Evolutionary conservation across 2,888 invertebrate genomes (phyloP).

Genomic region (Adineta ricciae): DNA sequence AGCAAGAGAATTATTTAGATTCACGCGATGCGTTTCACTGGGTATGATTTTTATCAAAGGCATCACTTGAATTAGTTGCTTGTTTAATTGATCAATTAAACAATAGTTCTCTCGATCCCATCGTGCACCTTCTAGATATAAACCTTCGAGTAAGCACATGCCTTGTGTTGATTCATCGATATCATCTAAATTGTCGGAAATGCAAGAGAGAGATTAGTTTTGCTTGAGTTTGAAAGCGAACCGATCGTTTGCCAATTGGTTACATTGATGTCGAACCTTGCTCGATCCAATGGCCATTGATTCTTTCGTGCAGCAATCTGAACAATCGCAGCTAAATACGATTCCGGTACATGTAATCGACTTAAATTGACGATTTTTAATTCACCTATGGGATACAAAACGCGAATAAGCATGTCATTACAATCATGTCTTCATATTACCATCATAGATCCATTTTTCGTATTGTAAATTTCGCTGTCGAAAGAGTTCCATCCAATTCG

Average conservation of each 20-base stretch:
- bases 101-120: slow-evolving; percentile 56
- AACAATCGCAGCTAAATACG: slow-evolving; percentile 78
- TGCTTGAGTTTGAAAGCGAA: slow-evolving; percentile 57
- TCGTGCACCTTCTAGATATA: slow-evolving; percentile 33
- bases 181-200: neutral
- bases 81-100: slow-evolving; percentile 66
- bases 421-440: too few species aligned
- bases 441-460: slow-evolving; percentile 60
- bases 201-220: neutral
- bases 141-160: slow-evolving; percentile 41
- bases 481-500: slow-evolving; percentile 80
- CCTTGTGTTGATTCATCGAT: slow-evolving; percentile 50
- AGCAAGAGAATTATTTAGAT: slow-evolving; percentile 68
- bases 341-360: slow-evolving; percentile 80
- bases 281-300: slow-evolving; percentile 79
- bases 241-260: slow-evolving; percentile 60
- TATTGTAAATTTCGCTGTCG: slow-evolving; percentile 63
- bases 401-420: too few species aligned
- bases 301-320: slow-evolving; percentile 79
- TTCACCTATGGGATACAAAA: slow-evolving; percentile 57
- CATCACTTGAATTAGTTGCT: slow-evolving; percentile 70
- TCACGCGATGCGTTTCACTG: slow-evolving; percentile 69
- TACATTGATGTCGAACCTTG: slow-evolving; percentile 65
- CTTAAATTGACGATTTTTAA: slow-evolving; percentile 81
- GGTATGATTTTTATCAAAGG: slow-evolving; percentile 76